Percentiles rank a stretch among this genome's conserved stretches.
Evolutionary conservation across 1,140 invertebrate genomes (phyloP).

Genomic region (Globodera rostochiensis): DNA sequence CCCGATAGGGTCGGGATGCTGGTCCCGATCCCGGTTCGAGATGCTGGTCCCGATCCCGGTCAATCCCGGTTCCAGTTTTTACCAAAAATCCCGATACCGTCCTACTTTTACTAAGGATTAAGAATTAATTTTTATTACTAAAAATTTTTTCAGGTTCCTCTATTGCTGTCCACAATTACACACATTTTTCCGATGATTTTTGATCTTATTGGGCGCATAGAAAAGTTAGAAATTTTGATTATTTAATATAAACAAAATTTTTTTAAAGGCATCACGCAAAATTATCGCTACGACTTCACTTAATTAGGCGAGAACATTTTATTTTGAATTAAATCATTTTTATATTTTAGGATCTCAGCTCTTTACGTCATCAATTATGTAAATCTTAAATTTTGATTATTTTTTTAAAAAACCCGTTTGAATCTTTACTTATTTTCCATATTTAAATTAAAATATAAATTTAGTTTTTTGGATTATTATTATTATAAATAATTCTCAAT

Average conservation of each 20-base stretch:
- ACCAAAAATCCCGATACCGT: too few species aligned
- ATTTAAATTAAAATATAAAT: too few species aligned
- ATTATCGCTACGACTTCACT: constrained; percentile 82
- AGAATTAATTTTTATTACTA: constrained; percentile 1
- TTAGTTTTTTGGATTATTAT: too few species aligned
- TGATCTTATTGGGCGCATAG: constrained; percentile 82
- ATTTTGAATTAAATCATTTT: constrained; percentile 15
- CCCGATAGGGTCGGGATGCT: too few species aligned
- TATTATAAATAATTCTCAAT: too few species aligned
- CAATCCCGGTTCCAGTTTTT: too few species aligned
- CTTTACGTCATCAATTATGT: constrained; percentile 92
- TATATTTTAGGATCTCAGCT: constrained; percentile 79
- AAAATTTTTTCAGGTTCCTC: constrained; percentile 31
- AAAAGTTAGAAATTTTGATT: constrained; percentile 69
- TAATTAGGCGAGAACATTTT: constrained; percentile 66
- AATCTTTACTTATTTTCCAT: too few species aligned
- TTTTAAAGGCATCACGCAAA: constrained; percentile 79
- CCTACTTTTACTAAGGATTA: background rate
- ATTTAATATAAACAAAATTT: background rate
- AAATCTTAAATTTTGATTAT: background rate
- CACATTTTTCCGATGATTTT: constrained; percentile 87
- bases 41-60: too few species aligned
- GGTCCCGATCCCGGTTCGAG: too few species aligned
- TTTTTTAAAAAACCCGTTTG: background rate
- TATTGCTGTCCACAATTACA: constrained; percentile 73